Evolutionary conservation across 1,140 invertebrate species (phyloP).

Genomic region (Drosophila pruinosa): DNA sequence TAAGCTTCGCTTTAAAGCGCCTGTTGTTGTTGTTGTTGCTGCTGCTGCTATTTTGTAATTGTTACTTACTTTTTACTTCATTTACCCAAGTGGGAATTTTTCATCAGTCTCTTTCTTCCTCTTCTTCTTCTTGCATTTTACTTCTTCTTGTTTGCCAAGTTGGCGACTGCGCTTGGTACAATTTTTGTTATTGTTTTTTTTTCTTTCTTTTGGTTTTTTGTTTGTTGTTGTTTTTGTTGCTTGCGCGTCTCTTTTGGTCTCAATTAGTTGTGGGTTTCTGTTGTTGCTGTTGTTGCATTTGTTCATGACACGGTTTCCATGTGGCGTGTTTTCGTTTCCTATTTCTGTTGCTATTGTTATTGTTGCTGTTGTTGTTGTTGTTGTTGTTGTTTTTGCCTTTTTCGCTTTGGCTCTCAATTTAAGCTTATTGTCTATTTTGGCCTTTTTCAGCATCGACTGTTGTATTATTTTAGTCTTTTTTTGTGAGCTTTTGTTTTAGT

Average conservation of each 20-base stretch:
- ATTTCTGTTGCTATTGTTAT: constrained; percentile 48
- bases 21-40: background rate
- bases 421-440: constrained; percentile 44
- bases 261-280: constrained; percentile 57
- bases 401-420: constrained; percentile 48
- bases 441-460: constrained; percentile 23
- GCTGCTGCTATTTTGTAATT: constrained; percentile 59
- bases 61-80: constrained; percentile 50
- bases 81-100: constrained; percentile 60
- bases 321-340: constrained; percentile 75
- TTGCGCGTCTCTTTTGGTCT: constrained; percentile 44
- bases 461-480: constrained; percentile 27
- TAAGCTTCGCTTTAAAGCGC: constrained; percentile 32
- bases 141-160: constrained; percentile 44
- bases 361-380: constrained; percentile 23
- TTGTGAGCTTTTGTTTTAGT: background rate
- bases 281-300: constrained; percentile 69
- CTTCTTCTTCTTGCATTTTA: constrained; percentile 23
- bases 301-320: constrained; percentile 78
- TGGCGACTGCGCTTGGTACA: constrained; percentile 22
- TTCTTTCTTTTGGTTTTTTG: too few species aligned
- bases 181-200: constrained; percentile 23
- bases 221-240: constrained; percentile 53
- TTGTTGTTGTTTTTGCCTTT: constrained; percentile 27
- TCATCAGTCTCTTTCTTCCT: constrained; percentile 11